Conservation (phyloP, 2,113 vertebrate genomes). For the Mesembrinibis cayennensis region DNA sequence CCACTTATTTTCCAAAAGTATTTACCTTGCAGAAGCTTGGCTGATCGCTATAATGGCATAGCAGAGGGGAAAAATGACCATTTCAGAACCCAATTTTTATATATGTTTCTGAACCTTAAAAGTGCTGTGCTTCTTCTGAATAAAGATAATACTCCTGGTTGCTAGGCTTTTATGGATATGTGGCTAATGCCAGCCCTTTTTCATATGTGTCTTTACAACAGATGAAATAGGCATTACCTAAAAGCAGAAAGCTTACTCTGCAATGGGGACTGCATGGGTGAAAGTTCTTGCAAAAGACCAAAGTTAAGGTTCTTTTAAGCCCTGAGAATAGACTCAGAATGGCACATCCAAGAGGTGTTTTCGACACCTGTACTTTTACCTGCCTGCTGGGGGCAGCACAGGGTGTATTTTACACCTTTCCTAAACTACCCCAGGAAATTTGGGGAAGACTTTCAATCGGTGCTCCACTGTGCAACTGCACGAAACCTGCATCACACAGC, state of each 20-base stretch:
- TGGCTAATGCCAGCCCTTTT: conserved; percentile 47
- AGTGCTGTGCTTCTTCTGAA: conserved; percentile 68
- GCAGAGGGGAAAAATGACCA: conserved; percentile 74
- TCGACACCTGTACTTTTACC: not conserved
- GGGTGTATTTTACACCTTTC: not conserved
- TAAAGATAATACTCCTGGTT: conserved; percentile 72
- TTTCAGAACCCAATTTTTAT: conserved; percentile 76
- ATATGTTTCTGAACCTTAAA: conserved; percentile 71
- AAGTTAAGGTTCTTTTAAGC: not conserved
- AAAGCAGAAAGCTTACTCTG: not conserved
- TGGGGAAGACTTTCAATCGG: not conserved
- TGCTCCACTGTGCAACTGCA: not conserved
- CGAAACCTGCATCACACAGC: not conserved
- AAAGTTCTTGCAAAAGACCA: not conserved
- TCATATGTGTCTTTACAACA: conserved; percentile 11
- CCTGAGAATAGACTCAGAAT: not conserved
- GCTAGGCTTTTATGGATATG: conserved; percentile 66
- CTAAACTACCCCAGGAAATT: not conserved
- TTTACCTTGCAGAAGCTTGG: conserved; percentile 84
- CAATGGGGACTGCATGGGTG: not conserved
- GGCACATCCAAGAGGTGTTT: not conserved
- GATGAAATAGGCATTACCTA: not conserved
- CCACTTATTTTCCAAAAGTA: conserved; percentile 99
- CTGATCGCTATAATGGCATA: conserved; percentile 81
- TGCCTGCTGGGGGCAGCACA: conserved; percentile 31